Percentiles rank a stretch among this genome's conserved stretches.
Conservation (phyloP, 2,888 invertebrate species). For the Blera fallax region DNA sequence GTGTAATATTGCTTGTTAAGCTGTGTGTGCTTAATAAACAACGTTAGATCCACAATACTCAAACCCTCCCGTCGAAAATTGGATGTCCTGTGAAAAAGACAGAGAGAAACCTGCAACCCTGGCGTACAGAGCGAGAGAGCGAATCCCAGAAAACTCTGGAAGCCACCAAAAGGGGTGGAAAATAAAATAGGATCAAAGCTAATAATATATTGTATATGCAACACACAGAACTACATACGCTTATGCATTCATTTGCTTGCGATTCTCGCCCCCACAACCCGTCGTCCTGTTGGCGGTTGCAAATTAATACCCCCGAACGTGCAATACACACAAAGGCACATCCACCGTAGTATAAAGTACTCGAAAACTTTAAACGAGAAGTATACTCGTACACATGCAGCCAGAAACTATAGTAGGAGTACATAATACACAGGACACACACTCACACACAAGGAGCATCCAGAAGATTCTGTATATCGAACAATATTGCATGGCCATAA, state of each 20-base stretch:
- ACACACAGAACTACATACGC: not conserved
- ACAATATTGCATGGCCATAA: conserved; percentile 18
- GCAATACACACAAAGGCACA: conserved; percentile 4
- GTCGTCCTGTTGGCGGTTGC: not conserved
- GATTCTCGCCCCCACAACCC: not conserved
- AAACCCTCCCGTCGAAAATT: not conserved
- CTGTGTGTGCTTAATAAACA: conserved; percentile 18
- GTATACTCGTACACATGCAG: not conserved
- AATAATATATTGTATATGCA: conserved; percentile 11
- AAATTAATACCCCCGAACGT: conserved; percentile 22
- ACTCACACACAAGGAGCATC: not conserved
- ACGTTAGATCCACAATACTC: conserved; percentile 23
- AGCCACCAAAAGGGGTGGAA: not conserved
- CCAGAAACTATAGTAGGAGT: not conserved
- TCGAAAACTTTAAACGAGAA: not conserved
- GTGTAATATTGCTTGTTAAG: conserved; percentile 4
- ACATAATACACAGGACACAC: not conserved
- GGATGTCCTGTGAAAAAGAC: not conserved
- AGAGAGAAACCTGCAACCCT: not conserved
- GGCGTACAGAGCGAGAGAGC: not conserved
- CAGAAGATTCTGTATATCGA: not conserved
- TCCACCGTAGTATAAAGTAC: too few species aligned
- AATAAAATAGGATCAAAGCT: not conserved
- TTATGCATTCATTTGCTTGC: conserved; percentile 3
- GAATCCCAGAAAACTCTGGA: not conserved